Evolutionary conservation across 2,797 vertebrate species (phyloP), one percentile per base, ranked within the genome.

Genomic region (Phrynocephalus forsythii): DNA sequence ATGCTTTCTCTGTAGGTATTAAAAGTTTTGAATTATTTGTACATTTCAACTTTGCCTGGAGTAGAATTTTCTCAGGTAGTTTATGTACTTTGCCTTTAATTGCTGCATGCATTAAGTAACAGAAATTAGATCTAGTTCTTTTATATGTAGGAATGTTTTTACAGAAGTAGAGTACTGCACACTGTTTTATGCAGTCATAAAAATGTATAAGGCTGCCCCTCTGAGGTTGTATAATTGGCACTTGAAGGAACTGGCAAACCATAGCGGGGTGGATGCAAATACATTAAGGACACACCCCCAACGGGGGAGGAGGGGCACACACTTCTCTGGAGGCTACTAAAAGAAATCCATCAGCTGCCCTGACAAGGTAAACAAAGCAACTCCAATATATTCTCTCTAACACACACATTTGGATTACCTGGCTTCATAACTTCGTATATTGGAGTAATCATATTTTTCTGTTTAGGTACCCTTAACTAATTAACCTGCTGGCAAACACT

Each of bases 41-140:
- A 83, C 52, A 85, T 84, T 87, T 71, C n/a, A 91, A 80, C 80
- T 85, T 85, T 88, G 91, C 73, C 76, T 94, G 95, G 92, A 95
- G 92, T 84, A 95, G 91, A 94, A 94, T 90, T 92, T 86, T 91
- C 22, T 52, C 38, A 68, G 87, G 89, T 6, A 78, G 50, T 89
- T 72, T 82, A 86, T 79, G 73, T n/a, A 76, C 11, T 33, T 24
- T 16, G 85, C 78, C 76, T 86, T 90, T 93, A 91, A 93, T 72
- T 90, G 86, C 6, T 72, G 44, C 0, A 9, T 91, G 84, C 87
- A 94, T 95, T 91, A 83, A 93, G 91, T 84, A 84, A 88, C 79
- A 89, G 69, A 84, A 86, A 28, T 28, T 73, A 66, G 11, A 33
- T 84, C 11, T 50, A 26, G 50, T 87, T 38, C 9, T 88, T 50